phyloP scores from a whole-genome alignment of 2,888 invertebrate genomes.

The Cloeon dipterum region DNA sequence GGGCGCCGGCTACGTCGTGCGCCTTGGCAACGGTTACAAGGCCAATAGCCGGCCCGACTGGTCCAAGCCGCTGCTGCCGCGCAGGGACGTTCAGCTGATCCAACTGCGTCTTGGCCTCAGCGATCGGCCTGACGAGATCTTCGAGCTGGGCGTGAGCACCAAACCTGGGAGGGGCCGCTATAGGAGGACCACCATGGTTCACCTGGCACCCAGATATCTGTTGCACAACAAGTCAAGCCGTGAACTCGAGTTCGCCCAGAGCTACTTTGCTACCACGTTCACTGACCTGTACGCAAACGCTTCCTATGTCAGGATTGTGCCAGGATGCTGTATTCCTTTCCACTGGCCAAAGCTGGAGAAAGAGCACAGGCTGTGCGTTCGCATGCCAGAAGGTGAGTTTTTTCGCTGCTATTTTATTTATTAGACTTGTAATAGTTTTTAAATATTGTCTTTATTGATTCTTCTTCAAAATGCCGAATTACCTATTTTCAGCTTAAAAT shows the following conservation, averaged over 20 bases:
- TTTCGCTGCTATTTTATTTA: too few species aligned
- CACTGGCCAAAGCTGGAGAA: conserved; percentile 90
- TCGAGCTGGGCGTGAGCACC: conserved; percentile 73
- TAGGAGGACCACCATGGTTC: conserved; percentile 74
- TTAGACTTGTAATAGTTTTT: too few species aligned
- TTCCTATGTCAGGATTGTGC: conserved; percentile 54
- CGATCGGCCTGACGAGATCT: conserved; percentile 44
- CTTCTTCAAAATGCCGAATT: too few species aligned
- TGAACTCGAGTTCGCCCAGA: conserved; percentile 71
- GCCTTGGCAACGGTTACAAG: conserved; percentile 49
- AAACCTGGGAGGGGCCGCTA: conserved; percentile 73
- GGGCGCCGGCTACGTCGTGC: conserved; percentile 45
- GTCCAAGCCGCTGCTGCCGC: conserved; percentile 71
- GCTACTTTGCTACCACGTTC: conserved; percentile 50
- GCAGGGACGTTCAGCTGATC: conserved; percentile 50
- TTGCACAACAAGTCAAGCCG: conserved; percentile 65
- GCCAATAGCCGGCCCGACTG: conserved; percentile 35
- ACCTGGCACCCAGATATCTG: conserved; percentile 79
- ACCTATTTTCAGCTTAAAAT: too few species aligned
- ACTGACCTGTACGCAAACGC: conserved; percentile 42
- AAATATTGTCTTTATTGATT: too few species aligned
- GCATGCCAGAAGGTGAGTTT: conserved; percentile 48
- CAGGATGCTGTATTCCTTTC: conserved; percentile 80
- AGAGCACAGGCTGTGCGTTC: conserved; percentile 69
- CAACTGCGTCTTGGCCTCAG: conserved; percentile 34